Evolutionary conservation across 2,797 vertebrate species (phyloP).

Genomic region (Distichodus sexfasciatus): DNA sequence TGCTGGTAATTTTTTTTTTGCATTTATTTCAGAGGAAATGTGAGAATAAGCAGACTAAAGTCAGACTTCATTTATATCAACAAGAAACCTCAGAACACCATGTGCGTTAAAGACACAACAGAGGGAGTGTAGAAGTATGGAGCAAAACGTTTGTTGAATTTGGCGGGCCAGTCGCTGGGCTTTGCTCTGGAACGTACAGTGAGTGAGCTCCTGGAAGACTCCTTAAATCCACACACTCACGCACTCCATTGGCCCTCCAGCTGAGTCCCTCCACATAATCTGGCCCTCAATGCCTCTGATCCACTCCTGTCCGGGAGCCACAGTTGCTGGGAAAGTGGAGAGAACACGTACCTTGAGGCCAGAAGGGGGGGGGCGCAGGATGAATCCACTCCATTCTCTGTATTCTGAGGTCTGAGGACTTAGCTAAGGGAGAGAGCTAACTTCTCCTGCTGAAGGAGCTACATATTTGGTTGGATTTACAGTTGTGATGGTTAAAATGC

Average conservation of each 20-base stretch:
- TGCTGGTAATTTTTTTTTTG: no score
- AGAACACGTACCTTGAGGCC: constrained; percentile 48
- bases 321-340: constrained; percentile 55
- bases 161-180: constrained; percentile 29
- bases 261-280: constrained; percentile 51
- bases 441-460: constrained; percentile 1
- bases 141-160: constrained; percentile 31
- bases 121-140: not conserved
- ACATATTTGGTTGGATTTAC: constrained; percentile 67
- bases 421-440: constrained; percentile 1
- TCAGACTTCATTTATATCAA: not conserved
- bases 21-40: not conserved
- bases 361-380: constrained; percentile 42
- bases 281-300: constrained; percentile 50
- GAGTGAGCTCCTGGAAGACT: constrained; percentile 54
- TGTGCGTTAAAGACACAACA: not conserved
- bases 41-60: not conserved
- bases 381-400: constrained; percentile 47
- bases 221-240: constrained; percentile 59
- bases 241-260: constrained; percentile 40
- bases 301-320: constrained; percentile 59
- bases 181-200: constrained; percentile 52
- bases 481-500: constrained; percentile 57
- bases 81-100: not conserved
- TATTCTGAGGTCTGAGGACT: constrained; percentile 1